Evolutionary conservation across 2,888 invertebrate genomes (phyloP).

Genomic region (Calephelis perditalis): DNA sequence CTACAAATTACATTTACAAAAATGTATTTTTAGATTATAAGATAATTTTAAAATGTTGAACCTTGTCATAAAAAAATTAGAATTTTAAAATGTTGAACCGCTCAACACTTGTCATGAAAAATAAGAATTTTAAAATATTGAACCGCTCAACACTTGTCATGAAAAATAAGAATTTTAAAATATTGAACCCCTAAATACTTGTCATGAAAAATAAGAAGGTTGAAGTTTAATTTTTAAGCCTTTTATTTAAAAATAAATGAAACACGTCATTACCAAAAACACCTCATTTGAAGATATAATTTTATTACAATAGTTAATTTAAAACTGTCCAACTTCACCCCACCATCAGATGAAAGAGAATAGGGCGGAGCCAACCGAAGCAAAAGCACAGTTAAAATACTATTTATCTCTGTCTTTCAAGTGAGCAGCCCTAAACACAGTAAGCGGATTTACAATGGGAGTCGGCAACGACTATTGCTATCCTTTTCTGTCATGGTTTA

Average conservation of each 20-base stretch:
- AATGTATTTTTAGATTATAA: too few relatives aligned
- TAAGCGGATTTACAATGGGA: slow-evolving; percentile 71
- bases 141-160: too few relatives aligned
- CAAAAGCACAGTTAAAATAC: slow-evolving; percentile 49
- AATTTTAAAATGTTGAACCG: background rate
- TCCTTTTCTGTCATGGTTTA: slow-evolving; percentile 49
- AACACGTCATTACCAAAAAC: slow-evolving; percentile 74
- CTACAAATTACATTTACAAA: too few relatives aligned
- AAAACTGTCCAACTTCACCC: slow-evolving; percentile 73
- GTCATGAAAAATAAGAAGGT: slow-evolving; percentile 22
- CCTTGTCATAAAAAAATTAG: too few relatives aligned
- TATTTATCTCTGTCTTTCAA: slow-evolving; percentile 63
- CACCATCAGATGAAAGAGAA: slow-evolving; percentile 65
- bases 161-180: too few relatives aligned
- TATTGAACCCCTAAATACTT: slow-evolving; percentile 15
- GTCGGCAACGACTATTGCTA: slow-evolving; percentile 50
- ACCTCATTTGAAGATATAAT: slow-evolving; percentile 74
- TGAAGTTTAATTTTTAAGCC: background rate
- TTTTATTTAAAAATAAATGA: slow-evolving; percentile 51
- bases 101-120: slow-evolving; percentile 22
- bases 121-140: background rate
- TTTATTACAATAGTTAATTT: slow-evolving; percentile 78
- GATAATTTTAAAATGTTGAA: too few relatives aligned
- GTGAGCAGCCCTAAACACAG: slow-evolving; percentile 70
- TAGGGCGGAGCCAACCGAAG: slow-evolving; percentile 63